Conservation (phyloP, 2,113 vertebrate genomes). For the Alethe diademata region DNA sequence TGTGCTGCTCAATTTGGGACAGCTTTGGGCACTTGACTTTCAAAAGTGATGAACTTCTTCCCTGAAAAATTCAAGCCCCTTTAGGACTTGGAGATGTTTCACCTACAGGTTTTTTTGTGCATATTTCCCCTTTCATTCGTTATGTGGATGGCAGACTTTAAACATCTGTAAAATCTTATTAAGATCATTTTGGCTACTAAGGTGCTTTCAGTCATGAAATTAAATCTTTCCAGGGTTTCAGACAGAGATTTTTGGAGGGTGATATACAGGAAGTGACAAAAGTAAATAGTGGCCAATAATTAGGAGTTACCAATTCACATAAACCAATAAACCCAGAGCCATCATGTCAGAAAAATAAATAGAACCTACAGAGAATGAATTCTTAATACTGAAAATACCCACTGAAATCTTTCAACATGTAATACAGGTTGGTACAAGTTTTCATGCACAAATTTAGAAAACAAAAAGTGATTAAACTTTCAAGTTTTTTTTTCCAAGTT, state of each 20-base stretch:
- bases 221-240: neutral
- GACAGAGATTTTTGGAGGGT: neutral
- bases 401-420: neutral
- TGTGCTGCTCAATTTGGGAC: neutral
- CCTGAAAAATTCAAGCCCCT: neutral
- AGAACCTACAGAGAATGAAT: neutral
- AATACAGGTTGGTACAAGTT: neutral
- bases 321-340: neutral
- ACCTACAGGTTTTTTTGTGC: neutral
- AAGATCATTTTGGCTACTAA: neutral
- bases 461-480: neutral
- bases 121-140: neutral
- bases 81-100: neutral
- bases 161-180: neutral
- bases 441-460: neutral
- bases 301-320: neutral
- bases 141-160: neutral
- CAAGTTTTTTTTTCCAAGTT: neutral
- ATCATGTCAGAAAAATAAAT: neutral
- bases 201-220: neutral
- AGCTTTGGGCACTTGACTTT: neutral
- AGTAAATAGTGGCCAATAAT: neutral
- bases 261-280: neutral
- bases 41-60: neutral
- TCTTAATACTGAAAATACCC: neutral